Base-by-base conservation (phyloP, 2,113 vertebrate species). In the Hippocampus mohnikei region DNA sequence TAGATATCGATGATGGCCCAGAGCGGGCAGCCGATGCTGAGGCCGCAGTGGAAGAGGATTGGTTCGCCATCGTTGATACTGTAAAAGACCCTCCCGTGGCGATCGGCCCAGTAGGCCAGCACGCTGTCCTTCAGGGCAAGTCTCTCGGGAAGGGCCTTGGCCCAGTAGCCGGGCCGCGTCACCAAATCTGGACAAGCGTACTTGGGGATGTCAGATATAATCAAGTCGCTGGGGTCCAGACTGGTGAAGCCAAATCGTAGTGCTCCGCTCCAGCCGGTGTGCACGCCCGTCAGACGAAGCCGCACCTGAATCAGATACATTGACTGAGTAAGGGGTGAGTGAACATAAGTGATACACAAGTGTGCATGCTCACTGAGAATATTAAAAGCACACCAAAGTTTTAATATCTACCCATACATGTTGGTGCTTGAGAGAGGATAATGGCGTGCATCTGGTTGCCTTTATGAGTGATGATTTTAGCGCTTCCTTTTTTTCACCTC, bases 1-100 rank as follows among this genome's bases (percentile, higher is more conserved):
- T 99, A 98, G 89, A 98, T 96, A 1, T 99, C 97, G 70, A 99
- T 96, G 89, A 99, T 95, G 0, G 96, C 96, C 97, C 97, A 99
- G 21, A 99, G 94, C 0, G 96, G 96, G 71, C 95, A 94, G 0
- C 94, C 92, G n/a, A 97, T 94, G 71, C 95, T 96, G 84, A 99
- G 94, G 6, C 97, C 96, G 76, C 96, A 98, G 91, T 98, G 96
- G 91, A 99, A 99, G 75, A 98, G 93, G 87, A 97, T 92, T 0
- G 97, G 95, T 73, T 98, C 97, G 13, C 96, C 95, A 0, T 98
- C 95, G 1, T 98, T 98, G 84, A 98, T 93, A 71, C 94, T 96
- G 93, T 99, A 99, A 93, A 98, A 99, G 61, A 98, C 95, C 53
- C 97, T 92, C 18, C 97, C 96, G 0, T 98, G 95, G 52, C 95